Base-by-base conservation (phyloP, 2,888 invertebrate genomes). In the Drosophila multiciliata region DNA sequence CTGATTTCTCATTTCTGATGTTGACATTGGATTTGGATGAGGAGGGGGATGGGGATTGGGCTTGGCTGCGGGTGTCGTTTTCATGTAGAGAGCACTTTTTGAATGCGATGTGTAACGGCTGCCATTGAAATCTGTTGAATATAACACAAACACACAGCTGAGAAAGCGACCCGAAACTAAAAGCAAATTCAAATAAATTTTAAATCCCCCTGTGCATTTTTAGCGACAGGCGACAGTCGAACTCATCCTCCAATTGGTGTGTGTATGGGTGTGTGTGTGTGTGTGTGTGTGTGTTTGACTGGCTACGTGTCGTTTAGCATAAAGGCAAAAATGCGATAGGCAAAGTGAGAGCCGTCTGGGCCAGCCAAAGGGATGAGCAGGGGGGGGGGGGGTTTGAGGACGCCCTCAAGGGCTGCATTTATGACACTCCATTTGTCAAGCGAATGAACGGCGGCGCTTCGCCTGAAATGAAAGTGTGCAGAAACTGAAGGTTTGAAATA, bases 181-280 rank as follows among this genome's bases (percentile, higher is more conserved):
- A 89, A 90, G 89, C 89, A 90, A 90, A 89, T 89, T 84, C 89
- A 90, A 90, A 89, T 90, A 87, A 84, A 90, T 88, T 87, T 80
- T 79, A 81, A 87, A 87, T 84, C 88, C 89, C 89, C 86, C 75
- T 81, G 90, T 88, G 89, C 82, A 88, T 90, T 88, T 90, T 90
- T 87, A 90, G 89, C 84, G 72, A 81, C 75, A 80, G 65, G 89
- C 84, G 72, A 81, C 75, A 80, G 65, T 76, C 76, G 72, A 78
- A 69, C 63, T 60, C 65, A 71, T 65, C 48, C 79, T 69, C 72
- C 75, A 61, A 54, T 61, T 45, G 42, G 29, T 58, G 78, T 79
- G 71, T 66, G 55, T 49, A 40, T 49, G 6, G 20, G n/a, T 35
- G 54, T 61, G 61, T 26, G 23, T 45, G 23, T 23, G 53, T 32